Evolutionary conservation across 2,888 invertebrate genomes (phyloP), one percentile per base, ranked within the genome.

Genomic region (Perizoma affinitatum): DNA sequence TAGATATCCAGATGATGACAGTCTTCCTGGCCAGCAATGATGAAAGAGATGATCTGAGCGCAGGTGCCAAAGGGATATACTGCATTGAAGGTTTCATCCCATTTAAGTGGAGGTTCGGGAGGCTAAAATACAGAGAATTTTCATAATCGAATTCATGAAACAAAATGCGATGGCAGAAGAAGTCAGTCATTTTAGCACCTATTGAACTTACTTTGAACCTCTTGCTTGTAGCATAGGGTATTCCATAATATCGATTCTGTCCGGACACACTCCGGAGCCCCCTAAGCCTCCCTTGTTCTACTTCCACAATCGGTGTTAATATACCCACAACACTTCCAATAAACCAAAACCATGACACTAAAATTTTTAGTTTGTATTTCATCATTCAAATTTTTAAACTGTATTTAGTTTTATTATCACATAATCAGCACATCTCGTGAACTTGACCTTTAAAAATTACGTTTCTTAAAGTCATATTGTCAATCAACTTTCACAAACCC

Each of bases 1-100:
- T 84, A 84, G 0, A 92, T 82, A 67, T 92, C 89, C 0, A 92
- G 84, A 6, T 76, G 76, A 0, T 87, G 80, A 59, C 92, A 92
- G 63, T 90, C 82, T 62, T 92, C 92, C 35, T 70, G 61, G 46
- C 90, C 90, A 0, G 79, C 49, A 35, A 74, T 73, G n/a, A 87
- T 57, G 55, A 78, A 63, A 6, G 75, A 71, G 3, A 88, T 57
- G 9, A 72, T 74, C 64, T 90, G 90, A 0, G 88, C 80, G 63
- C 90, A 91, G 48, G 82, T 75, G 3, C 75, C 70, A 47, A 79
- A 77, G 5, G 76, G 81, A 5, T 76, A 70, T 4, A 84, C 69
- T 0, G 90, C 90, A 46, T 83, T 58, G 59, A 82, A 83, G 2
- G 82, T 66, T 1, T 86, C 88, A 3, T 68, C 58, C 90, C 90